Evolutionary conservation across 35 echinoderm and acorn worm species (phyloP).

Genomic region (Diadema setosum): DNA sequence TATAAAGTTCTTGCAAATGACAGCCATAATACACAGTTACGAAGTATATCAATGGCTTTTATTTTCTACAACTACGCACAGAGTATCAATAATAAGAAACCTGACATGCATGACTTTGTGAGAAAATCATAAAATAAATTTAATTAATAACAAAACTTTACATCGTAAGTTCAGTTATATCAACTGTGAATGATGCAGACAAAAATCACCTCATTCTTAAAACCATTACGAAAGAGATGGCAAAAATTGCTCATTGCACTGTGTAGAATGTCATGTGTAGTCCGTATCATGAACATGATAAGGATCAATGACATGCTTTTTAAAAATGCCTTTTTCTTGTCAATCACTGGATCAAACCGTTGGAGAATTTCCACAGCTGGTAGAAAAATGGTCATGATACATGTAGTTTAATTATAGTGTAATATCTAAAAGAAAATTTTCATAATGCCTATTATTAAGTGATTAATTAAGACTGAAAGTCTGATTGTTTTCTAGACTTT

Average conservation of each 20-base stretch:
- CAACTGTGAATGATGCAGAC: too few relatives aligned
- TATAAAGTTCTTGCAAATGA: background rate
- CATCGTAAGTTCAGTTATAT: too few relatives aligned
- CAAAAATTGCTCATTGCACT: too few relatives aligned
- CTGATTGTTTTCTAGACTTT: background rate
- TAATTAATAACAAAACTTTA: background rate
- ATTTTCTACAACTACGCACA: background rate
- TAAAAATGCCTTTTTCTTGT: too few relatives aligned
- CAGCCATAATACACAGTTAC: background rate
- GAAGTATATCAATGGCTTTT: background rate
- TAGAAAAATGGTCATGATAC: too few relatives aligned
- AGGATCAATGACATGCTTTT: too few relatives aligned
- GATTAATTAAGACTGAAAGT: background rate
- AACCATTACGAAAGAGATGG: too few relatives aligned
- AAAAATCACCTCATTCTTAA: too few relatives aligned
- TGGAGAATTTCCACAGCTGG: too few relatives aligned
- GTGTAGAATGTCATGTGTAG: too few relatives aligned
- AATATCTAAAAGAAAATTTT: background rate
- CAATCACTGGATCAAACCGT: too few relatives aligned
- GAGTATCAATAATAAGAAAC: background rate
- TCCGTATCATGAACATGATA: too few relatives aligned
- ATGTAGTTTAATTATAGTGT: background rate
- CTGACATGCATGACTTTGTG: background rate
- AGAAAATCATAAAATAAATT: background rate
- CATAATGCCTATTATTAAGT: background rate